Conservation (phyloP, 1,140 invertebrate species). For the Aphidius gifuensis region DNA sequence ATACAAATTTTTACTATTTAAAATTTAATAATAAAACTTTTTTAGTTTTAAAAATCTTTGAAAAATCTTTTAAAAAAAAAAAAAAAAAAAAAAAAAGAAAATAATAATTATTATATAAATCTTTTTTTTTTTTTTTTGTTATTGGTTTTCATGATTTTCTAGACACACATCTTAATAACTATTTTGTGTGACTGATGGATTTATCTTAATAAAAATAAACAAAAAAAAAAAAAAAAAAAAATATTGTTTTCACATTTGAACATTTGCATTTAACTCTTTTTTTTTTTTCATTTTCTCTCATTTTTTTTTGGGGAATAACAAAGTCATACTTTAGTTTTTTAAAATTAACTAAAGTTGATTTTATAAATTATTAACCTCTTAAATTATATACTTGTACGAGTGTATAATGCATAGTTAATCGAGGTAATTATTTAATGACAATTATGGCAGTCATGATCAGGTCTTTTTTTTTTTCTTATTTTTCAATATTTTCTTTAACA, state of each 20-base stretch:
- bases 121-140: too few relatives aligned
- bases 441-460: constrained; percentile 47
- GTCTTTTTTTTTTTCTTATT: too few relatives aligned
- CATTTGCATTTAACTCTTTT: neutral
- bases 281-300: neutral
- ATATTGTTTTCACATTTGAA: neutral
- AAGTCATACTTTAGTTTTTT: constrained; percentile 14
- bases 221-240: neutral
- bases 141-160: too few relatives aligned
- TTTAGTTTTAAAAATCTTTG: too few relatives aligned
- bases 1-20: too few relatives aligned
- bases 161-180: constrained; percentile 13
- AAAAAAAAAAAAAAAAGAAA: too few relatives aligned
- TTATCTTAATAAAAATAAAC: constrained; percentile 31
- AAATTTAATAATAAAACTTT: too few relatives aligned
- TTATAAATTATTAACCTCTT: constrained; percentile 19
- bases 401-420: constrained; percentile 36
- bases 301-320: neutral
- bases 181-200: constrained; percentile 42
- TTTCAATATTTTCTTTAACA: constrained; percentile 12
- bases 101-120: too few relatives aligned
- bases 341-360: constrained; percentile 18
- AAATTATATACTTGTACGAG: constrained; percentile 31
- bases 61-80: too few relatives aligned
- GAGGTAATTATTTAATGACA: constrained; percentile 45